Evolutionary conservation across 2,797 vertebrate species (phyloP), one percentile per base, ranked within the genome.

Genomic region (Cyprinodon diabolis): DNA sequence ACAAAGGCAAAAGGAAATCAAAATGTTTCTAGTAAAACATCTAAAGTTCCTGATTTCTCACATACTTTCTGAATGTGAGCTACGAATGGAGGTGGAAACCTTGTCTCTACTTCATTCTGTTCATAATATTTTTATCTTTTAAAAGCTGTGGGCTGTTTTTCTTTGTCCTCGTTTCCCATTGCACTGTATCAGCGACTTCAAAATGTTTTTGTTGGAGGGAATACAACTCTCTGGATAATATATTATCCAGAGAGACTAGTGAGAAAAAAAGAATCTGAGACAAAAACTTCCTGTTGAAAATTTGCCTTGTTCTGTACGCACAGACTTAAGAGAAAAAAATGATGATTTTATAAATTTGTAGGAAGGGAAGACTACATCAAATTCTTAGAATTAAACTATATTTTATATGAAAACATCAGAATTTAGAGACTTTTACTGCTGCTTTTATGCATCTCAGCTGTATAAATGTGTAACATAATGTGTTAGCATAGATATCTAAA

Each of bases 121-220:
- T 79, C 60, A 72, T 76, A 77, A 84, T 72, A 79, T 77, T 84
- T 70, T 85, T 88, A 88, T 89, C 85, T 87, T 84, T 30, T 66
- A 69, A 88, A 88, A 91, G 81, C 83, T 86, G 72, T 30, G 47
- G 13, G 19, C 48, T 79, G 71, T 75, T 92, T 90, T 87, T 63
- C 71, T 87, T 85, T 72, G 69, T 80, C 73, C 67, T 85, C 69
- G 58, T 81, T 65, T 79, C 48, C 68, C 19, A 25, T 74, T 79
- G 54, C 74, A n/a, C 81, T 81, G 68, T 66, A 81, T 88, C 82
- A 66, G 65, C 84, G 82, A 57, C 65, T 75, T 73, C 74, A 81
- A 77, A 12, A 14, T 90, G 87, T 92, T 93, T 85, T 84, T 78
- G 57, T 91, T 93, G 90, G 90, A 85, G 45, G 23, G n/a, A 68